These are phyloP conservation scores for Zaprionus vittiger DNA, from an alignment of 1,140 invertebrate genomes.

Conservation along the genomic window DNA sequence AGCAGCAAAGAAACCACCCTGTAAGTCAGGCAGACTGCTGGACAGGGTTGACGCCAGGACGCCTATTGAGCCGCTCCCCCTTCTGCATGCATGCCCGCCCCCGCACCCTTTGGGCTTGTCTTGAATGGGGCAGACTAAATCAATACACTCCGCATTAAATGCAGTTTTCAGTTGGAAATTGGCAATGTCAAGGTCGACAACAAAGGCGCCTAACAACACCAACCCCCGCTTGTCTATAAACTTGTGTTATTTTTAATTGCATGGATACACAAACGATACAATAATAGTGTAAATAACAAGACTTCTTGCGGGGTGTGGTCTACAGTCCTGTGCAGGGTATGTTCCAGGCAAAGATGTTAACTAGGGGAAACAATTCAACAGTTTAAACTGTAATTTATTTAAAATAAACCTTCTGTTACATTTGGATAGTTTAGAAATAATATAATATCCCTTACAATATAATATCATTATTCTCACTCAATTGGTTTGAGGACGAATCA, in stretches of 20 bases:
- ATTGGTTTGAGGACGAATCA: not conserved
- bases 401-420: too few species aligned
- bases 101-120: conserved; percentile 14
- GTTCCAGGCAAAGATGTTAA: too few species aligned
- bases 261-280: not conserved
- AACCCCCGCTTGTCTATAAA: not conserved
- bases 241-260: conserved; percentile 11
- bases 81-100: not conserved
- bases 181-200: conserved; percentile 28
- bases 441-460: too few species aligned
- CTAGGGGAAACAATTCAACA: too few species aligned
- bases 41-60: not conserved
- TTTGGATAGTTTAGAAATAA: too few species aligned
- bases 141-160: conserved; percentile 62
- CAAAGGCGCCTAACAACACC: not conserved
- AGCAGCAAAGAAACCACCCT: not conserved
- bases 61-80: conserved; percentile 15
- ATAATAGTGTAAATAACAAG: not conserved
- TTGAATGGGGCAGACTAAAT: conserved; percentile 60
- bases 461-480: too few species aligned
- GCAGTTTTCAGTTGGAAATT: conserved; percentile 40
- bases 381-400: too few species aligned
- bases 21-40: not conserved
- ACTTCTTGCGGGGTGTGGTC: not conserved
- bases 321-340: too few species aligned